Base-by-base conservation (phyloP, 2,113 vertebrate genomes). In the Odontesthes bonariensis region DNA sequence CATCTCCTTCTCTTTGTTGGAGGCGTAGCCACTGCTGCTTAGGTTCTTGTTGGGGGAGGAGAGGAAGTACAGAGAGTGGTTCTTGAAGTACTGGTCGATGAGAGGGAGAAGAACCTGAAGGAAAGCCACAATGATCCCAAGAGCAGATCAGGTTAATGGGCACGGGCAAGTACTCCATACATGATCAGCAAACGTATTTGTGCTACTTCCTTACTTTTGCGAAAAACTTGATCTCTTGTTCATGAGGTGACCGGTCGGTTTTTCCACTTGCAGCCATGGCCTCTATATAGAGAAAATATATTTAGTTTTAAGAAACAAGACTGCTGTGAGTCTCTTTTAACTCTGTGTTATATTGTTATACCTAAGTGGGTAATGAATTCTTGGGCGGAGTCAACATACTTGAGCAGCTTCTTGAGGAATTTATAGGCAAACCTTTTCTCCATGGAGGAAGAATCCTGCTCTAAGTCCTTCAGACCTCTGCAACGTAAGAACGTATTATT, bases 1-100 rank as follows among this genome's bases (percentile, higher is more conserved):
- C 97, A 99, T 99, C 91, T 99, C 98, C 82, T 99, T 99, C 93
- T 99, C 98, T 81, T 99, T 99, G 86, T 98, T 98, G 69, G 98
- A 99, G 71, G 97, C 97, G 73, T 97, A 98, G 23, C 98, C 97
- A 11, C 98, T 97, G 92, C 98, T 98, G 87, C 97, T 98, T 14
- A 99, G 95, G 42, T 95, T 96, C 91, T 98, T 98, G 69, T 94
- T 95, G 69, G 97, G 96, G 13, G 98, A 99, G 0, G 98, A 99
- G 70, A 99, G 93, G 92, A 99, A 99, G 92, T 99, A 99, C 65
- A 98, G 95, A 67, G 94, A 96, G 92, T 99, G 98, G 89, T 98
- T 99, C 90, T 97, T 97, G 91, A 99, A 99, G 93, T 99, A 99
- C 81, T 98, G 97, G 92, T 99, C 98, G 69, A 99, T 97, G 69